Evolutionary conservation across 1,140 invertebrate genomes (phyloP).

Genomic region (Lepidurus arcticus): DNA sequence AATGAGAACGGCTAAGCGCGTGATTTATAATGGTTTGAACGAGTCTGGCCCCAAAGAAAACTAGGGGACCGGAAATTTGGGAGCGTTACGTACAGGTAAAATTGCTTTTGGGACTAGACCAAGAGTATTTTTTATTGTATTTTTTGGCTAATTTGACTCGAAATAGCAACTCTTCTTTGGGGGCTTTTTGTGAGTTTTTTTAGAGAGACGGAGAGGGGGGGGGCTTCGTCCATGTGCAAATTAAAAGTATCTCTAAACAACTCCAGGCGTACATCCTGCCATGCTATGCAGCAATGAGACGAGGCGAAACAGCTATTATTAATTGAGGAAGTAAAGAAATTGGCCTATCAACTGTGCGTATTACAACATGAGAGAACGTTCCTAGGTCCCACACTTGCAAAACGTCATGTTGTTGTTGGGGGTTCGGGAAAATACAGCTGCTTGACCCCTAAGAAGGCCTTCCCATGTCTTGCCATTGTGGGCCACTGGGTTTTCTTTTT

Average conservation of each 20-base stretch:
- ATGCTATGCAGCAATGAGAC: background rate
- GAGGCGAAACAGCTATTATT: background rate
- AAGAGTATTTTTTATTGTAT: too few relatives aligned
- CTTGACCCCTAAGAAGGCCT: too few relatives aligned
- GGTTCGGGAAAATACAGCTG: too few relatives aligned
- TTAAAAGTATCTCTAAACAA: conserved; percentile 11
- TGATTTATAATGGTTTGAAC: background rate
- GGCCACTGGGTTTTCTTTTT: too few relatives aligned
- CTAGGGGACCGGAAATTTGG: conserved; percentile 16
- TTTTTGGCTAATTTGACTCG: background rate
- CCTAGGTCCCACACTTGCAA: background rate
- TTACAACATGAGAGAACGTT: background rate
- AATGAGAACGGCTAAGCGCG: background rate
- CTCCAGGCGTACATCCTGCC: conserved; percentile 20
- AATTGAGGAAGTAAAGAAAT: background rate
- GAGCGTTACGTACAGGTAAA: background rate
- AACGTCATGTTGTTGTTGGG: too few relatives aligned
- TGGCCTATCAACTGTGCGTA: background rate
- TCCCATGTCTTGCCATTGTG: too few relatives aligned
- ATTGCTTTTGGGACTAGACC: background rate
- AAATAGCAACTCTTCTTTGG: background rate
- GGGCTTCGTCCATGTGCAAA: background rate
- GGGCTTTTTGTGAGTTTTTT: background rate
- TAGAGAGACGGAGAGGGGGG: background rate
- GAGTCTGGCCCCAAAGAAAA: conserved; percentile 1